Conservation (phyloP, 2,797 vertebrate genomes). For the Falco cherrug region DNA sequence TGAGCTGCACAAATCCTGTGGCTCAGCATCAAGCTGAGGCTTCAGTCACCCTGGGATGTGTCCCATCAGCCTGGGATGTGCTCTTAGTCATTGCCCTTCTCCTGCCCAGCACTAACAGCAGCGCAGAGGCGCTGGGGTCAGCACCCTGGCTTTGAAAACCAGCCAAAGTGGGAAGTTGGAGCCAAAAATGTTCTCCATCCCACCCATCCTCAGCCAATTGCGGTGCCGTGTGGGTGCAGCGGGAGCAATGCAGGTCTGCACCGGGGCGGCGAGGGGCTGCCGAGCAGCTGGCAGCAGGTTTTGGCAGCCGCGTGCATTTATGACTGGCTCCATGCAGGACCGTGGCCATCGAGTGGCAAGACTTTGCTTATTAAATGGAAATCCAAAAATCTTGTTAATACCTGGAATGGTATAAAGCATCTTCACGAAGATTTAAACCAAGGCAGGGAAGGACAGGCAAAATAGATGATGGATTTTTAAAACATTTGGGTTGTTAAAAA, state of each 20-base stretch:
- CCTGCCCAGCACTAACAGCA: not conserved
- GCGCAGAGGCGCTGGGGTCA: accelerated
- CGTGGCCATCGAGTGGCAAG: not conserved
- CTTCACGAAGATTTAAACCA: not conserved
- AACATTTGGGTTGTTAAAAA: not conserved
- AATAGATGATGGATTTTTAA: not conserved
- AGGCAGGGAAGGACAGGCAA: not conserved
- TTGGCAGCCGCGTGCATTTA: not conserved
- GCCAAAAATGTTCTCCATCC: not conserved
- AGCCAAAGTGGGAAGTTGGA: accelerated
- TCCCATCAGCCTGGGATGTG: accelerated
- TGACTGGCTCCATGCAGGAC: not conserved
- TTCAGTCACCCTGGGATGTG: not conserved
- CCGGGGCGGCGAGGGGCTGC: accelerated
- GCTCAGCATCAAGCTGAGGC: not conserved
- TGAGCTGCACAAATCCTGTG: not conserved
- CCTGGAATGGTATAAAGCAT: not conserved
- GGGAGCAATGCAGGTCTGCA: accelerated
- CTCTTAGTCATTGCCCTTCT: accelerated
- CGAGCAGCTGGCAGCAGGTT: not conserved
- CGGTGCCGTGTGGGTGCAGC: not conserved
- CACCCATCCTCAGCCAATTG: no score
- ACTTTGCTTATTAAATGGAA: not conserved
- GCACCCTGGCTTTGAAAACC: not conserved
- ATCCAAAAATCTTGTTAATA: not conserved